Evolutionary conservation across 2,113 vertebrate species (phyloP).

Genomic region (Philantomba maxwellii): DNA sequence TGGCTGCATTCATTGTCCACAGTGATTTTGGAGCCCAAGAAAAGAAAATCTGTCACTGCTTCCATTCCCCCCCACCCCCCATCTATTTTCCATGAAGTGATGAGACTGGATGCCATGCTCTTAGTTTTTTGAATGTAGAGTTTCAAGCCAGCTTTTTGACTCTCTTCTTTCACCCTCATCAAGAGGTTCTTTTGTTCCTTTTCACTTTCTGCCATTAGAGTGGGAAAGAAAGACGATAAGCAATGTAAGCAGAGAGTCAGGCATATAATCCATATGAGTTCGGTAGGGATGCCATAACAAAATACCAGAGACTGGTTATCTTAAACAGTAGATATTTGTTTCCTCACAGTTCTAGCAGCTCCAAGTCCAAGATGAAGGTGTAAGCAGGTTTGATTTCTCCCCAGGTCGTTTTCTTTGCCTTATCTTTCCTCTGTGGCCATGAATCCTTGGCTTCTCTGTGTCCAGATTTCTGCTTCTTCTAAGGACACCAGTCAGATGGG

Average conservation of each 20-base stretch:
- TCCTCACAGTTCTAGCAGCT: neutral
- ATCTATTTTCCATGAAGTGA: neutral
- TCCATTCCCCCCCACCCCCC: neutral
- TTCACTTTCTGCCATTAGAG: neutral
- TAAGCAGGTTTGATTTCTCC: neutral
- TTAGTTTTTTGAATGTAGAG: neutral
- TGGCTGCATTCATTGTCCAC: neutral
- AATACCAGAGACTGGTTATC: neutral
- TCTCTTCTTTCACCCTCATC: neutral
- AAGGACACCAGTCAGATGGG: neutral
- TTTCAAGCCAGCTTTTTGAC: neutral
- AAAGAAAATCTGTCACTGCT: neutral
- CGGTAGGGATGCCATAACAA: neutral
- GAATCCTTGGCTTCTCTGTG: neutral
- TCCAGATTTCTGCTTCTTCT: neutral
- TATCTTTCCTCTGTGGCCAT: neutral
- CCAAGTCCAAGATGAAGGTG: neutral
- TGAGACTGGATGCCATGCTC: neutral
- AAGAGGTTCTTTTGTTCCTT: neutral
- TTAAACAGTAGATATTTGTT: neutral
- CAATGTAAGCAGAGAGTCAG: neutral
- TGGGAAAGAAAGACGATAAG: neutral
- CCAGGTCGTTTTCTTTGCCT: neutral
- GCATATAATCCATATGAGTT: accelerated
- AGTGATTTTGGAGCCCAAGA: neutral